Evolutionary conservation across 2,797 vertebrate genomes (phyloP).

Genomic region (Meda fulgida): DNA sequence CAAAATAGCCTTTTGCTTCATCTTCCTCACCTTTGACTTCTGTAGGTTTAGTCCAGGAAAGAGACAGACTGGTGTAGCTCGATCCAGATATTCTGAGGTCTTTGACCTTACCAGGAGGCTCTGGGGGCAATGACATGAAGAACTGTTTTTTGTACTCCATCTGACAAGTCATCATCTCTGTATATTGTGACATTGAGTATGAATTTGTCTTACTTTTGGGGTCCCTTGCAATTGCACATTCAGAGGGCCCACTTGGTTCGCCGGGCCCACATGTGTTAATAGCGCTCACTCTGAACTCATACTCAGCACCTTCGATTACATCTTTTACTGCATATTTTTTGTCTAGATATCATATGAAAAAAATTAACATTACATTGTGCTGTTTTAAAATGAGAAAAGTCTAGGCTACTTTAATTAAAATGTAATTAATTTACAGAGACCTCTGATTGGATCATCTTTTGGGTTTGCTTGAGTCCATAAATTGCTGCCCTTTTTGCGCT

Average conservation of each 20-base stretch:
- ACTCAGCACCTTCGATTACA: slow-evolving; percentile 83
- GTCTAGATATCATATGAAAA: slow-evolving; percentile 60
- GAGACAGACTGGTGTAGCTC: slow-evolving; percentile 77
- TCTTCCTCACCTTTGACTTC: slow-evolving; percentile 71
- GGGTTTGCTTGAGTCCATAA: slow-evolving; percentile 83
- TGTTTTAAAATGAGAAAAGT: background rate
- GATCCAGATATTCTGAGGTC: slow-evolving; percentile 84
- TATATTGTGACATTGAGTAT: background rate
- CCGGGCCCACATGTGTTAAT: slow-evolving; percentile 85
- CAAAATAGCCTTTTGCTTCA: slow-evolving; percentile 83
- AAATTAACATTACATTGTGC: background rate
- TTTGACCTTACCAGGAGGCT: slow-evolving; percentile 82
- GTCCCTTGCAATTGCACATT: slow-evolving; percentile 79
- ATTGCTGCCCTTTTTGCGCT: slow-evolving; percentile 85
- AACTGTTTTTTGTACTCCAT: background rate
- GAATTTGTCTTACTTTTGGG: slow-evolving; percentile 80
- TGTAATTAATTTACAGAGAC: slow-evolving; percentile 64
- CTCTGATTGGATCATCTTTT: slow-evolving; percentile 75
- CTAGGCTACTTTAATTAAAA: background rate
- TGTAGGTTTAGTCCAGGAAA: slow-evolving; percentile 86
- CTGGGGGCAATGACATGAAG: slow-evolving; percentile 69
- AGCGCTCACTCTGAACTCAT: slow-evolving; percentile 89
- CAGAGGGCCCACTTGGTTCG: slow-evolving; percentile 83
- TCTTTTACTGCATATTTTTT: slow-evolving; percentile 78
- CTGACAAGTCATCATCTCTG: background rate